Conservation (phyloP, 2,888 invertebrate species). For the Cloeon dipterum region DNA sequence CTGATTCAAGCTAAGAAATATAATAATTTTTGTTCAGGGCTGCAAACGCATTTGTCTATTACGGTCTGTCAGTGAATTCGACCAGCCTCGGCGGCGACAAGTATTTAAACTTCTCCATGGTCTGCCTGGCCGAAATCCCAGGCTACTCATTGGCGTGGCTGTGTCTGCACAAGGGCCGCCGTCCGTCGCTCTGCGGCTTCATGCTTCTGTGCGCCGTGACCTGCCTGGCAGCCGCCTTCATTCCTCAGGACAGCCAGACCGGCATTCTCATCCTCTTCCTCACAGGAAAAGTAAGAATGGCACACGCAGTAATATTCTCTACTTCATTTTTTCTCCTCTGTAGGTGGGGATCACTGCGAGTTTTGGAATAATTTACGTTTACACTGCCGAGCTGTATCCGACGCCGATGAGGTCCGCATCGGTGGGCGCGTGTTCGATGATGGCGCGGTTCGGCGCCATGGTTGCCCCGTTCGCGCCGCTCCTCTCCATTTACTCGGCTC, state of each 20-base stretch:
- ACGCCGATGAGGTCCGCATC: slow-evolving; percentile 29
- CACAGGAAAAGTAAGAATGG: neutral
- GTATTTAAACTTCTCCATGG: slow-evolving; percentile 12
- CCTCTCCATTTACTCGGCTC: slow-evolving; percentile 26
- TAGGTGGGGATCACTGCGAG: slow-evolving; percentile 38
- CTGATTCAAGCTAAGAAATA: no score
- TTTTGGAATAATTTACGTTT: slow-evolving; percentile 36
- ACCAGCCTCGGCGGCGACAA: slow-evolving; percentile 11
- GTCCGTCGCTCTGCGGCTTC: slow-evolving; percentile 25
- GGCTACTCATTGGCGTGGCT: slow-evolving; percentile 26
- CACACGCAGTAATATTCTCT: neutral
- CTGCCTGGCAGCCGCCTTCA: slow-evolving; percentile 27
- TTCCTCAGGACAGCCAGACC: slow-evolving; percentile 19
- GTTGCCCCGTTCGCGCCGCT: slow-evolving; percentile 34
- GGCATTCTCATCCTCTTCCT: neutral
- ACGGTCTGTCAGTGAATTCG: slow-evolving; percentile 13
- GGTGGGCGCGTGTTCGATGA: slow-evolving; percentile 32
- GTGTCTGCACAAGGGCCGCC: slow-evolving; percentile 20
- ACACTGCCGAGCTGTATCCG: slow-evolving; percentile 31
- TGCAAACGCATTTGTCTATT: slow-evolving; percentile 13
- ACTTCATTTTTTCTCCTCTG: slow-evolving; percentile 1
- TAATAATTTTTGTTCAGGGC: no score
- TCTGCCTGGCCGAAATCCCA: slow-evolving; percentile 23
- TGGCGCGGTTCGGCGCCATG: slow-evolving; percentile 32
- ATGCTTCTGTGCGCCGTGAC: slow-evolving; percentile 26